These are phyloP conservation scores for Drosophila subobscura DNA, from an alignment of 1,140 invertebrate species.

Conservation along the genomic window DNA sequence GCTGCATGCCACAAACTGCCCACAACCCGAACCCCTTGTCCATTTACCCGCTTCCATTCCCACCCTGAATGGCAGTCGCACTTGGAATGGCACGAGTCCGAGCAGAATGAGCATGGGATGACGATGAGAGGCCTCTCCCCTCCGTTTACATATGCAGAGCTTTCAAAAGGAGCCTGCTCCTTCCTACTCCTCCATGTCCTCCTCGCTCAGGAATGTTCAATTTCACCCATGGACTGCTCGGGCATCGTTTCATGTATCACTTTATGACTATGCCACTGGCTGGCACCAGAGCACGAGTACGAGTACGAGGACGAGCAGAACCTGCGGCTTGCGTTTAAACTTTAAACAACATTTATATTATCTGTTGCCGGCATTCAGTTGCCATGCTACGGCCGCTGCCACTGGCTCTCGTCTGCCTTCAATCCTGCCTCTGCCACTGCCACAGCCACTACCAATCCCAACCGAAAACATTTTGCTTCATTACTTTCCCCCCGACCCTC, in stretches of 20 bases:
- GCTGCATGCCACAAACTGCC: not conserved
- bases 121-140: conserved; percentile 41
- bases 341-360: conserved; percentile 80
- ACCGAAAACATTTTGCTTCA: conserved; percentile 51
- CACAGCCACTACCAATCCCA: conserved; percentile 32
- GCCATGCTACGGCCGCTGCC: conserved; percentile 1
- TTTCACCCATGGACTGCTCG: conserved; percentile 60
- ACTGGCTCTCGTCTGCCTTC: not conserved
- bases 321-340: conserved; percentile 61
- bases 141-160: conserved; percentile 59
- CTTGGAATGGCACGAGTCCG: conserved; percentile 25
- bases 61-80: conserved; percentile 1
- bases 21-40: not conserved
- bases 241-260: conserved; percentile 61
- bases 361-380: conserved; percentile 38
- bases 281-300: not conserved
- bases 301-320: not conserved
- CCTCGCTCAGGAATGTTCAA: conserved; percentile 62
- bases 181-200: no score
- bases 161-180: conserved; percentile 21
- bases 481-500: conserved; percentile 6
- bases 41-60: not conserved
- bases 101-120: not conserved
- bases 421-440: not conserved
- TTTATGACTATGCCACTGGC: conserved; percentile 58